A percentile compares a stretch with the other conserved stretches of the same genome.
These are phyloP conservation scores for Meda fulgida DNA, from an alignment of 2,797 vertebrate genomes.

Conservation along the genomic window DNA sequence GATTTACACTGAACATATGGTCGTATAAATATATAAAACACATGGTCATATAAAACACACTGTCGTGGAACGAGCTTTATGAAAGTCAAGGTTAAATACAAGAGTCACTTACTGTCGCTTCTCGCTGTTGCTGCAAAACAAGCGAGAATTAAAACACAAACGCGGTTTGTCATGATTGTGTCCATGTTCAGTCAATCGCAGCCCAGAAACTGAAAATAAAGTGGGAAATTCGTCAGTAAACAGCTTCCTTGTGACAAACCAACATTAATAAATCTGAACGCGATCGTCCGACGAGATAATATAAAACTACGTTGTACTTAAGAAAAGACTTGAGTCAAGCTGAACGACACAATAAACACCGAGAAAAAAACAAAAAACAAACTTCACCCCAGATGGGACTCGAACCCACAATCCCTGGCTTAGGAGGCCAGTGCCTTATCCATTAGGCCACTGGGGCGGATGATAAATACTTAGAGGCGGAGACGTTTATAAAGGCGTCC, in stretches of 20 bases:
- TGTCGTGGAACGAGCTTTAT: not conserved
- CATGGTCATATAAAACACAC: not conserved
- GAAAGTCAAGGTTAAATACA: not conserved
- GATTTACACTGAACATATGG: not conserved
- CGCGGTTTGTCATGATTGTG: not conserved
- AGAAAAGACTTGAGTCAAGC: not conserved
- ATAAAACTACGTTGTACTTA: not conserved
- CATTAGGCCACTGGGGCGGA: conserved; percentile 64
- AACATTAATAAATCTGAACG: not conserved
- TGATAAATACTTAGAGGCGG: fast-evolving
- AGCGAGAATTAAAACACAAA: not conserved
- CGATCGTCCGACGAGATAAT: not conserved
- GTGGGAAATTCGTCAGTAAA: not conserved
- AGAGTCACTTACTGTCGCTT: not conserved
- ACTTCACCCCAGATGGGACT: conserved; percentile 30
- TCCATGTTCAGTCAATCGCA: not conserved
- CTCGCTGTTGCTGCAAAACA: not conserved
- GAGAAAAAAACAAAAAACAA: not conserved
- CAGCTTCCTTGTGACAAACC: not conserved
- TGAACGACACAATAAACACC: not conserved
- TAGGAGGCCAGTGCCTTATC: conserved; percentile 66
- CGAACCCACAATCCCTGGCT: conserved; percentile 65
- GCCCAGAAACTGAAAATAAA: not conserved
- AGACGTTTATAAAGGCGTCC: not conserved
- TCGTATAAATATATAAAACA: too few species aligned